Percentiles rank a stretch among this genome's conserved stretches.
Evolutionary conservation across 2,888 invertebrate species (phyloP).

Genomic region (Diaprepes abbreviatus): DNA sequence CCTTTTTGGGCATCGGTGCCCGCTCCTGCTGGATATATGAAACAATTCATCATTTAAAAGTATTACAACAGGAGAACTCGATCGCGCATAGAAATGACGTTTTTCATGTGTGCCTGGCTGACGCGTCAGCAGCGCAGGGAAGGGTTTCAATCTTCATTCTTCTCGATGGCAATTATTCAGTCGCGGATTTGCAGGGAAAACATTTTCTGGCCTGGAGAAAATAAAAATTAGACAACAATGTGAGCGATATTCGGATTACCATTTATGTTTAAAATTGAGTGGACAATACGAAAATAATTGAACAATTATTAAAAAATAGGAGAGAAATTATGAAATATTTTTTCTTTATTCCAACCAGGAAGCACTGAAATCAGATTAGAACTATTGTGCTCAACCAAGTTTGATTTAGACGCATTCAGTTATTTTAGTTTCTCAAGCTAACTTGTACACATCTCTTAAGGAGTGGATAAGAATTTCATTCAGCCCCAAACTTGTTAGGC

Average conservation of each 20-base stretch:
- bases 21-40: conserved; percentile 39
- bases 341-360: too few species aligned
- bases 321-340: too few species aligned
- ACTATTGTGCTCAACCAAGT: too few species aligned
- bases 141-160: conserved; percentile 46
- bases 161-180: conserved; percentile 43
- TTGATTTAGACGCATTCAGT: too few species aligned
- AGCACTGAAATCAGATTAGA: too few species aligned
- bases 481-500: too few species aligned
- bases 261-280: neutral
- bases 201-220: conserved; percentile 25
- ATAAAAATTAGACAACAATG: conserved; percentile 29
- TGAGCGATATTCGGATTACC: neutral
- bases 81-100: conserved; percentile 42
- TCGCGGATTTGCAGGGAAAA: conserved; percentile 33
- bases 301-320: too few species aligned
- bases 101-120: conserved; percentile 31
- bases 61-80: conserved; percentile 39
- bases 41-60: conserved; percentile 48
- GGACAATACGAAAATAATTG: too few species aligned
- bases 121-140: conserved; percentile 29
- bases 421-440: too few species aligned
- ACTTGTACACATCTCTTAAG: too few species aligned
- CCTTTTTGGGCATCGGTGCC: conserved; percentile 30
- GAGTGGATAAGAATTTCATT: too few species aligned